These are phyloP conservation scores for Mnemiopsis leidyi DNA, from an alignment of 37 sponge, comb jelly and placozoan species.

Conservation along the genomic window DNA sequence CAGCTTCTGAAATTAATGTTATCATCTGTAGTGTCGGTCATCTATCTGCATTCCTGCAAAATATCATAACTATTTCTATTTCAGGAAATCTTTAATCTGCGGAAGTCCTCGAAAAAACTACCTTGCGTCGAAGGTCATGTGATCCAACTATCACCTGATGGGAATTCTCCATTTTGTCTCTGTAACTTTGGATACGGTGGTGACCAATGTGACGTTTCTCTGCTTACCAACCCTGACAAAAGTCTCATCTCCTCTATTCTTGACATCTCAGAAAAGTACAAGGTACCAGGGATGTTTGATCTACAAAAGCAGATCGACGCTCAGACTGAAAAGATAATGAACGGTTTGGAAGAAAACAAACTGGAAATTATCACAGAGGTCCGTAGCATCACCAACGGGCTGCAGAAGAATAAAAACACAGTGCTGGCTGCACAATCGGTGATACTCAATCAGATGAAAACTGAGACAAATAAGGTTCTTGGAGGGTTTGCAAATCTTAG, in stretches of 20 bases:
- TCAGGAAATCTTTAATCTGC: too few species aligned
- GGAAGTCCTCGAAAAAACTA: too few species aligned
- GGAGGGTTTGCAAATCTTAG: not conserved
- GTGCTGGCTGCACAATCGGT: not conserved
- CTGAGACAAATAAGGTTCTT: not conserved
- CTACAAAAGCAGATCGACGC: not conserved
- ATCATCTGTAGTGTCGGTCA: too few species aligned
- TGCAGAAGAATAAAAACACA: not conserved
- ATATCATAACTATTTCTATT: too few species aligned
- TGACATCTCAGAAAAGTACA: not conserved
- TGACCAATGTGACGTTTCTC: not conserved
- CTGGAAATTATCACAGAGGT: not conserved
- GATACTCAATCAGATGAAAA: not conserved
- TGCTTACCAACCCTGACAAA: not conserved
- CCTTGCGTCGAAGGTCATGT: not conserved
- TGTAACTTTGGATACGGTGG: not conserved
- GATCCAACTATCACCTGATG: not conserved
- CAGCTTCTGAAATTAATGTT: too few species aligned
- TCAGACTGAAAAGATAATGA: not conserved
- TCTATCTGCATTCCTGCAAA: too few species aligned
- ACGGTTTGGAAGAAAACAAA: not conserved
- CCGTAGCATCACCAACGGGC: not conserved
- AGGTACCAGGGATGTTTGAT: constrained; percentile 18
- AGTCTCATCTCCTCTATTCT: not conserved
- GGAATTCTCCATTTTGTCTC: not conserved